Percentiles rank a stretch among this genome's conserved stretches.
These are phyloP conservation scores for Mylabris sibirica DNA, from an alignment of 2,888 invertebrate genomes.

Conservation along the genomic window DNA sequence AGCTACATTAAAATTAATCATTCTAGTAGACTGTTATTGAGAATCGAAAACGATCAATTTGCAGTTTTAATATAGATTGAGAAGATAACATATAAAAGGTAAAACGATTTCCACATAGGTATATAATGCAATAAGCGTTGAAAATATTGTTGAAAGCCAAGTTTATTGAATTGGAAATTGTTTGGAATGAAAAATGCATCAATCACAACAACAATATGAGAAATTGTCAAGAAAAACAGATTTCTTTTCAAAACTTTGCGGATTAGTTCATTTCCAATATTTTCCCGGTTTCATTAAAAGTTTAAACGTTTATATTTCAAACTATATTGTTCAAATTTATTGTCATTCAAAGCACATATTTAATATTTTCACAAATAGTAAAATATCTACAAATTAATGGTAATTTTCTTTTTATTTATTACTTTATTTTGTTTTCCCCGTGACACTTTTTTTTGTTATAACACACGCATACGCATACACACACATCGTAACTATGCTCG, in stretches of 20 bases:
- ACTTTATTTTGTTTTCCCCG: neutral
- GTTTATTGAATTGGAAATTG: conserved; percentile 10
- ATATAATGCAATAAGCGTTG: neutral
- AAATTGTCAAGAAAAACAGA: conserved; percentile 8
- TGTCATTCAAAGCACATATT: neutral
- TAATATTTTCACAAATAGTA: neutral
- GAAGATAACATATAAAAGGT: neutral
- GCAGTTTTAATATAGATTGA: conserved; percentile 2
- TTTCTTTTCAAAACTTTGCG: conserved; percentile 6
- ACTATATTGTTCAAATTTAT: neutral
- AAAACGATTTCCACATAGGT: neutral
- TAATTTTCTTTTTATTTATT: neutral
- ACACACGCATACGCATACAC: neutral
- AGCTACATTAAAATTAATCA: conserved; percentile 2
- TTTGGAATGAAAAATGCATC: conserved; percentile 10
- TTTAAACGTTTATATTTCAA: conserved; percentile 9
- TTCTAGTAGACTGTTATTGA: neutral
- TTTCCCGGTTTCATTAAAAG: conserved; percentile 9
- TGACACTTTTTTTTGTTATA: too few relatives aligned
- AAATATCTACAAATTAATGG: neutral
- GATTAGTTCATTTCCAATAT: conserved; percentile 9
- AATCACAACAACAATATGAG: conserved; percentile 10
- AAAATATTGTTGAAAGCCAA: conserved; percentile 5
- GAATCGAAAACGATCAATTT: conserved; percentile 2
- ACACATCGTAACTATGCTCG: neutral